phyloP scores from a whole-genome alignment of 2,888 invertebrate species.

The Operophtera brumata region DNA sequence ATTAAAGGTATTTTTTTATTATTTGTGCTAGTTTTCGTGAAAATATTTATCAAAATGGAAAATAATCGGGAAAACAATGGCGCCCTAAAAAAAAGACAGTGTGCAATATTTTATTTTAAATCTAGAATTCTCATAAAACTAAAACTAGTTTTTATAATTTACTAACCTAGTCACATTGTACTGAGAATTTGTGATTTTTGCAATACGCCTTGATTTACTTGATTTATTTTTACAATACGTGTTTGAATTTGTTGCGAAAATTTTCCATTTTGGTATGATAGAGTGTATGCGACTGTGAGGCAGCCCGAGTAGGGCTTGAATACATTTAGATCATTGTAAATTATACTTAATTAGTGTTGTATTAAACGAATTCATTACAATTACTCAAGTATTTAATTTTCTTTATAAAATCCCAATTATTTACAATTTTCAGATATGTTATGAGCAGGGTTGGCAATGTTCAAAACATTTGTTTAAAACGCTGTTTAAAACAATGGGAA shows the following conservation, averaged over 20 bases:
- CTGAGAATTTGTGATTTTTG: not conserved
- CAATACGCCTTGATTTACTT: not conserved
- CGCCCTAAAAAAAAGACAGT: no score
- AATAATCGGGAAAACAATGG: not conserved
- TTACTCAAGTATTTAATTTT: conserved; percentile 33
- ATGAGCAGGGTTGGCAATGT: no score
- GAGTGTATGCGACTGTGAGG: conserved; percentile 27
- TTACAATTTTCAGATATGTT: no score
- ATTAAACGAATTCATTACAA: conserved; percentile 80
- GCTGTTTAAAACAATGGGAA: no score
- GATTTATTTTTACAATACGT: not conserved
- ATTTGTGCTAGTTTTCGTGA: conserved; percentile 12
- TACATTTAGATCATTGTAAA: conserved; percentile 75
- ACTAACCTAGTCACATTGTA: not conserved
- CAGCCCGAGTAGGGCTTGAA: conserved; percentile 42
- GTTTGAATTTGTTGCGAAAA: conserved; percentile 1
- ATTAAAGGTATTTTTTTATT: conserved; percentile 19
- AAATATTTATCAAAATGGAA: conserved; percentile 11
- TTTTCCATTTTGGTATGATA: conserved; percentile 25
- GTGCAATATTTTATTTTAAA: not conserved
- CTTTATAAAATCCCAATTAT: not conserved
- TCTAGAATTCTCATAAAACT: not conserved
- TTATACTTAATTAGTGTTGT: conserved; percentile 81
- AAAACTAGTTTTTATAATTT: not conserved
- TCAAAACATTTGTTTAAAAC: no score